Evolutionary conservation across 2,113 vertebrate genomes (phyloP).

Genomic region (Phyllostomus discolor): DNA sequence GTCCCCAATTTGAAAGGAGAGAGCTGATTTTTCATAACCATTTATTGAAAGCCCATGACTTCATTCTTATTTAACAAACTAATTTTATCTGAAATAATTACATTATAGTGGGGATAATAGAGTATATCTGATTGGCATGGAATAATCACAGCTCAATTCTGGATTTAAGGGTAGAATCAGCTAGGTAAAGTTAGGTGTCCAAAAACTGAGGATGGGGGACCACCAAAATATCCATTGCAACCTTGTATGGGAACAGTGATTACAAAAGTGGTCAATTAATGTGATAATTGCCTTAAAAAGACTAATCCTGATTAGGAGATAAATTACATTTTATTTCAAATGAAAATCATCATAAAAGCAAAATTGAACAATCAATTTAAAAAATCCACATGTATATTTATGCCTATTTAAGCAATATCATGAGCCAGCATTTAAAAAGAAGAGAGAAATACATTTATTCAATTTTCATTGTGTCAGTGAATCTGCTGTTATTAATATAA

Average conservation of each 20-base stretch:
- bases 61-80: not conserved
- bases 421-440: not conserved
- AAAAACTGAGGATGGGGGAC: not conserved
- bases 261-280: not conserved
- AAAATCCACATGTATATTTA: not conserved
- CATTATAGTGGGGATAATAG: not conserved
- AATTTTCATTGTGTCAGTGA: not conserved
- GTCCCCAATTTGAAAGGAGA: not conserved
- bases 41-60: not conserved
- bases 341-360: not conserved
- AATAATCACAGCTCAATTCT: not conserved
- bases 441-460: not conserved
- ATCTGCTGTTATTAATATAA: not conserved
- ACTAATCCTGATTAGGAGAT: not conserved
- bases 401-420: not conserved
- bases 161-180: not conserved
- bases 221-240: not conserved
- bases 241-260: not conserved
- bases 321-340: not conserved
- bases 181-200: not conserved
- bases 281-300: not conserved
- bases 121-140: not conserved
- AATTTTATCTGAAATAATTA: not conserved
- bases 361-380: fast-evolving
- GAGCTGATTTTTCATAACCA: not conserved